These are phyloP conservation scores for Netelia inedita DNA, from an alignment of 2,888 invertebrate genomes.

Conservation along the genomic window DNA sequence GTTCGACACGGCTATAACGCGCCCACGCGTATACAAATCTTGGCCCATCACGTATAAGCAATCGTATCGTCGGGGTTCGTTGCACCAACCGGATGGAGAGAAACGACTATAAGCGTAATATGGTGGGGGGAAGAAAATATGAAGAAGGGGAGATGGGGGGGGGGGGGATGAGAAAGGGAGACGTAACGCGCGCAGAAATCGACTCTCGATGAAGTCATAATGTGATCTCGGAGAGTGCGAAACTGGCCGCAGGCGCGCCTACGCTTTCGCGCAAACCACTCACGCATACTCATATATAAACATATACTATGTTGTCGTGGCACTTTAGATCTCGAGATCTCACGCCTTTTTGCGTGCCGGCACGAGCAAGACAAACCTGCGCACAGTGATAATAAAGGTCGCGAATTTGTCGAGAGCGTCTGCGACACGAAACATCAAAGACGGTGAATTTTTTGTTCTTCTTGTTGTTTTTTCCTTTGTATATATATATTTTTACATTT, in stretches of 20 bases:
- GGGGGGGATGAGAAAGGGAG: slow-evolving; percentile 38
- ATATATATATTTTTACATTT: too few relatives aligned
- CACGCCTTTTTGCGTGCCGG: slow-evolving; percentile 43
- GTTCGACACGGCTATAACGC: too few relatives aligned
- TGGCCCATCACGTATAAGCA: neutral
- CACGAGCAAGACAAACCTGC: slow-evolving; percentile 18
- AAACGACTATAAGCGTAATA: slow-evolving; percentile 7
- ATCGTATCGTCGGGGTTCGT: slow-evolving; percentile 41
- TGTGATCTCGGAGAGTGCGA: slow-evolving; percentile 59
- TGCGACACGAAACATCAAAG: neutral
- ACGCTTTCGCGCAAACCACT: slow-evolving; percentile 53
- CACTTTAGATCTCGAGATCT: slow-evolving; percentile 62
- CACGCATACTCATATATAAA: slow-evolving; percentile 37
- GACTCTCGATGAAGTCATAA: slow-evolving; percentile 76
- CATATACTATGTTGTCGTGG: slow-evolving; percentile 25
- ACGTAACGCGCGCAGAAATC: slow-evolving; percentile 60
- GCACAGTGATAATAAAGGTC: neutral
- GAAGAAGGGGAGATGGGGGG: slow-evolving; percentile 18
- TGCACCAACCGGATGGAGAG: slow-evolving; percentile 52
- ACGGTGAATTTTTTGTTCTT: neutral
- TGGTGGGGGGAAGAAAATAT: neutral
- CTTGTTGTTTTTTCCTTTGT: neutral
- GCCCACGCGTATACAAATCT: neutral
- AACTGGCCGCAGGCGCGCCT: slow-evolving; percentile 63
- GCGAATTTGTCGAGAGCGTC: slow-evolving; percentile 13